Evolutionary conservation across 2,797 vertebrate species (phyloP), one percentile per base, ranked within the genome.

Genomic region (Chanos chanos): DNA sequence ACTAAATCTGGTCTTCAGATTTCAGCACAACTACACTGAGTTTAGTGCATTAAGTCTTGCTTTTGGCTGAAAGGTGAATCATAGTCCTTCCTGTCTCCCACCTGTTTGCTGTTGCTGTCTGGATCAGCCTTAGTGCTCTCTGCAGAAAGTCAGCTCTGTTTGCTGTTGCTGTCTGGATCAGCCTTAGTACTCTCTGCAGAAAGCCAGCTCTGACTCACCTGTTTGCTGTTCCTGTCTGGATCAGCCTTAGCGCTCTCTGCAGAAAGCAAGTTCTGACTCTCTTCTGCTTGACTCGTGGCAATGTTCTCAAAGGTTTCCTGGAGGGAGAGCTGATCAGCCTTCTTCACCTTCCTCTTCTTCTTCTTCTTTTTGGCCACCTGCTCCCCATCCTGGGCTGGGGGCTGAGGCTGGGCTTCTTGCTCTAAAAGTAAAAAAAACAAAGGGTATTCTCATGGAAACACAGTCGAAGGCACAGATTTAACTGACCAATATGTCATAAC

Each of bases 261-360:
- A 27, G 0, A 44, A 30, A 2, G 82, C 69, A 48, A 82, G 69
- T 5, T 83, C 77, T 66, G 50, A 4, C 7, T 25, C 7, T 64
- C 13, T 1, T 33, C 21, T 3, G 63, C 64, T 16, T 73, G 84
- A 7, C 77, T 75, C 0, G 76, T 81, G 22, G 87, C 87, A 4
- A 94, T 95, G 70, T 89, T 85, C 76, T 93, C 86, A 2, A 93
- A 93, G 0, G 83, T 89, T 70, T 92, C 87, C 77, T 95, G 92
- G 71, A 93, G 93, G 47, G 90, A 78, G n/a, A 86, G 51, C 80
- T 83, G 28, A 21, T 49, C 24, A 47, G 86, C 70, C 4, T 76
- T 73, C 57, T 86, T 83, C 65, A 85, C 86, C 24, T 61, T 76
- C 59, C 82, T 86, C 77, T 89, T 94, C 75, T 81, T 91, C 78